Evolutionary conservation across 2,888 invertebrate species (phyloP), one percentile per base, ranked within the genome.

Genomic region (Eugnorisma glareosa): DNA sequence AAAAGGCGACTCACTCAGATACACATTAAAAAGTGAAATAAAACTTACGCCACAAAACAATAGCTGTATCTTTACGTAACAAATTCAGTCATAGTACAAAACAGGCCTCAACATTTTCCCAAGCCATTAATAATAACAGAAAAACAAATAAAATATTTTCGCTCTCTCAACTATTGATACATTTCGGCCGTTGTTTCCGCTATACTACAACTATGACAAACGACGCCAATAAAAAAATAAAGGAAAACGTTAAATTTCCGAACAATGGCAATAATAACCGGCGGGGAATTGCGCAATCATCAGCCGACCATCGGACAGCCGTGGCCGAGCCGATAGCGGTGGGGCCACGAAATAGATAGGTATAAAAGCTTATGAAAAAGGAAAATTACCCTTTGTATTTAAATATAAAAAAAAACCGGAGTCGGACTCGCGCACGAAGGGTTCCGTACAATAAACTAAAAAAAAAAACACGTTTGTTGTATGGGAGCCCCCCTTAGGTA

Each of bases 221-320:
- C 73, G 81, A 75, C 24, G 40, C n/a, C 79, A 83, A 83, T 89
- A 84, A 86, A 84, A 86, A 84, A 79, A 82, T 79, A 80, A 86
- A 84, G 71, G 79, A 79, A 75, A 87, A 76, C 82, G 86, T 86
- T 83, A 87, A 87, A 88, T 85, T 86, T 85, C 86, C 89, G 77
- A 85, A 85, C 86, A 85, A 84, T 84, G 71, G 76, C 79, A 84
- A 85, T 89, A 89, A 86, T 85, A 86, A 79, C 80, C 61, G 73
- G 51, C 40, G 69, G 80, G 66, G 79, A 81, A 88, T 85, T 84
- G 86, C 84, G 79, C 82, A 88, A 86, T 89, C 84, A 84, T 88
- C 85, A 75, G 63, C 67, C 68, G 81, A 79, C 77, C 66, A 79
- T 45, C n/a, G 75, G 68, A 76, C 61, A 66, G 67, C 28, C 18